Conservation (phyloP, 2,888 invertebrate genomes). For the Caenorhabditis sinica region DNA sequence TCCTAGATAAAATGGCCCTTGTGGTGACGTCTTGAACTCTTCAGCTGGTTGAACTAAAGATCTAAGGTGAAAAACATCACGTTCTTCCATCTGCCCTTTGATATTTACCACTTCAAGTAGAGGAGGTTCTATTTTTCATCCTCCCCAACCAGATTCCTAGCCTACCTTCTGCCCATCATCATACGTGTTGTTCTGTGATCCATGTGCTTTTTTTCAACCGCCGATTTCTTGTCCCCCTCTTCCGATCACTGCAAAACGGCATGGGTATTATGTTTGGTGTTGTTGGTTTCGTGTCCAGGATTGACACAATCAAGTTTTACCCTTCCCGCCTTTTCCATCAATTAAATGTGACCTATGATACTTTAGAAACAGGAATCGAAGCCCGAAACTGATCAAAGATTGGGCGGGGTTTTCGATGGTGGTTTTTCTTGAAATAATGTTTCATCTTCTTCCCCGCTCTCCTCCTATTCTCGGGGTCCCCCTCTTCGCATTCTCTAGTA, state of each 20-base stretch:
- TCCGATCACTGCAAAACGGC: neutral
- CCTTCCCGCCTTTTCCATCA: conserved; percentile 10
- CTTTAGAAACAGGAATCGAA: conserved; percentile 44
- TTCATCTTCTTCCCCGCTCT: neutral
- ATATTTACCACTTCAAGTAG: conserved; percentile 24
- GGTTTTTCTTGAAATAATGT: conserved; percentile 37
- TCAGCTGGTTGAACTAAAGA: neutral
- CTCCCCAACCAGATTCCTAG: neutral
- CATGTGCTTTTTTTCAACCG: conserved; percentile 23
- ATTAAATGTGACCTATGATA: conserved; percentile 48
- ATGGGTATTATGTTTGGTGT: conserved; percentile 21
- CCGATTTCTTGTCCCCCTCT: too few relatives aligned
- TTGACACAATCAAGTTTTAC: conserved; percentile 41
- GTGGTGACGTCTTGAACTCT: neutral
- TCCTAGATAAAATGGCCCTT: neutral
- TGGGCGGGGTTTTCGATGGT: conserved; percentile 2
- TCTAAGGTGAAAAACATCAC: conserved; percentile 27
- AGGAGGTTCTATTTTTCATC: neutral
- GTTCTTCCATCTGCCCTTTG: conserved; percentile 7
- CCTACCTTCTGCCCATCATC: neutral
- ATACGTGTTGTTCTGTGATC: conserved; percentile 27
- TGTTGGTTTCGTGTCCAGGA: conserved; percentile 25
- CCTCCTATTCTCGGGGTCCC: conserved; percentile 23
- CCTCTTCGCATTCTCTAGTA: conserved; percentile 36
- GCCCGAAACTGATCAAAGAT: conserved; percentile 32